Percentiles rank a stretch among this genome's conserved stretches.
Evolutionary conservation across 2,888 invertebrate species (phyloP).

Genomic region (Agrenia bidenticulata): DNA sequence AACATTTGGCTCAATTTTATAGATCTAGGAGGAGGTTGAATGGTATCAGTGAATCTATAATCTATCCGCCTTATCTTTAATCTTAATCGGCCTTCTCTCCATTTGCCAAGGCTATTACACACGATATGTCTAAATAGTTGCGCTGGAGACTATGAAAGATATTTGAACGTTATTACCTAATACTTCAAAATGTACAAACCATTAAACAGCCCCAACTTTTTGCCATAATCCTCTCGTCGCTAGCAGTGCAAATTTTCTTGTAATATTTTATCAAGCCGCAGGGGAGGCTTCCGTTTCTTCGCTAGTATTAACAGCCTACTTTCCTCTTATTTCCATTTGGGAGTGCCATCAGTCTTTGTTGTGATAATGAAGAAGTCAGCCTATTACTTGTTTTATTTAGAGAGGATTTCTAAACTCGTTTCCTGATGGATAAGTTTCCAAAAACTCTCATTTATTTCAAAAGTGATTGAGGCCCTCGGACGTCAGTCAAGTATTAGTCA

Average conservation of each 20-base stretch:
- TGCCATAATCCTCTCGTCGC: no score
- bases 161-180: no score
- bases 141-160: no score
- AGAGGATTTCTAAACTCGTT: neutral
- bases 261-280: neutral
- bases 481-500: neutral
- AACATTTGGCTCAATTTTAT: slow-evolving; percentile 6
- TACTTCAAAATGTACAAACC: no score
- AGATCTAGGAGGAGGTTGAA: slow-evolving; percentile 1
- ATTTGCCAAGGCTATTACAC: no score
- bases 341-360: neutral
- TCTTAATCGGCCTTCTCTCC: no score
- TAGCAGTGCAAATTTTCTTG: no score
- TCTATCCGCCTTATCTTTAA: no score
- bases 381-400: neutral
- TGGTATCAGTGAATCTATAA: no score
- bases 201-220: no score
- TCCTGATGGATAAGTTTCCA: slow-evolving; percentile 7
- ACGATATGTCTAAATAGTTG: no score
- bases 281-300: neutral
- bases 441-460: neutral
- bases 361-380: neutral
- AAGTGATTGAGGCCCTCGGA: slow-evolving; percentile 6
- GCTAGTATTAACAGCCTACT: neutral
- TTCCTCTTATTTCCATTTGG: neutral